Evolutionary conservation across 2,797 vertebrate species (phyloP).

Genomic region (Discoglossus pictus): DNA sequence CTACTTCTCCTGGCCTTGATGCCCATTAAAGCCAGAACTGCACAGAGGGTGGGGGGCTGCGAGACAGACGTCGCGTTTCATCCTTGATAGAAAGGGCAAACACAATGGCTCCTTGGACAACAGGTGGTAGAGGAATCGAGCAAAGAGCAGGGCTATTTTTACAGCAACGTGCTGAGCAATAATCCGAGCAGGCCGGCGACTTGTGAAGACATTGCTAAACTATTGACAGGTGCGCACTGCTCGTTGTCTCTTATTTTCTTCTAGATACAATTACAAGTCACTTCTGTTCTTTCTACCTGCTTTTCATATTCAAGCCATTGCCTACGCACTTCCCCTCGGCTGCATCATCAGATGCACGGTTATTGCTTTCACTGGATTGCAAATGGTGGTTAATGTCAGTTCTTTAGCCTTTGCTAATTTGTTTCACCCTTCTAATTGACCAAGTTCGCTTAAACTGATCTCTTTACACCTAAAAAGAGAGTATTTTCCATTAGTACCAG

Average conservation of each 20-base stretch:
- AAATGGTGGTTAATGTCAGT: conserved; percentile 46
- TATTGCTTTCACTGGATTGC: conserved; percentile 18
- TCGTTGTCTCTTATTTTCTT: neutral
- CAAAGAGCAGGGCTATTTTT: conserved; percentile 35
- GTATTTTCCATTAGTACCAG: conserved; percentile 55
- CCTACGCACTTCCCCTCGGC: conserved; percentile 4
- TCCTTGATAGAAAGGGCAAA: conserved; percentile 54
- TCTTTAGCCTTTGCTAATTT: conserved; percentile 45
- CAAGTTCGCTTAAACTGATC: conserved; percentile 29
- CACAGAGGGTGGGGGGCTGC: conserved; percentile 44
- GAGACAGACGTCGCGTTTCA: conserved; percentile 45
- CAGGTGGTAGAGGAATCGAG: conserved; percentile 39
- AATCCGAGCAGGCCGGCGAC: conserved; percentile 26
- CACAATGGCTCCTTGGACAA: conserved; percentile 35
- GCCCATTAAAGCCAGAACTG: conserved; percentile 50
- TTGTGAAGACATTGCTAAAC: conserved; percentile 18
- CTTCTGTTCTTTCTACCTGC: neutral
- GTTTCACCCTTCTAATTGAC: conserved; percentile 31
- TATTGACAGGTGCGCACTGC: conserved; percentile 1
- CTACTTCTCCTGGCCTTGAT: conserved; percentile 48
- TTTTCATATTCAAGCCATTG: conserved; percentile 1
- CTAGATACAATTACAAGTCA: neutral
- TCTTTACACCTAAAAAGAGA: conserved; percentile 56
- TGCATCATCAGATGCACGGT: conserved; percentile 15
- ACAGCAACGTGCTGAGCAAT: conserved; percentile 22